A percentile compares a stretch with the other conserved stretches of the same genome.
phyloP scores from a whole-genome alignment of 2,797 vertebrate species.

The Muscicapa comitata region DNA sequence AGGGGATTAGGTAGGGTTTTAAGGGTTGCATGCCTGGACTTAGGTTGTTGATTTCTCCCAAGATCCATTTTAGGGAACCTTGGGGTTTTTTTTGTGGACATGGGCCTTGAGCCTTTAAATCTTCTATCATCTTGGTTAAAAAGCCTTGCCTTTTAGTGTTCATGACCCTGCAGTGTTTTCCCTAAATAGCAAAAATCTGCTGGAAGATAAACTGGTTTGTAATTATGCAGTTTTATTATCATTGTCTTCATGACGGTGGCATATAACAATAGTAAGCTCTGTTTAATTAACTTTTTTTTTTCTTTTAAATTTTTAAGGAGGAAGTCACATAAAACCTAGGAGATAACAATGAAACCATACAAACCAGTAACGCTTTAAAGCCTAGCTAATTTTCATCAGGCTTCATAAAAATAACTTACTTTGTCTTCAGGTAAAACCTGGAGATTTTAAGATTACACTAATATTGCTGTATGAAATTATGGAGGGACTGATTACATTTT shows the following conservation, averaged over 20 bases:
- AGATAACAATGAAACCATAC: not conserved
- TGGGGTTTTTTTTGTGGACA: not conserved
- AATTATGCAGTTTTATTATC: not conserved
- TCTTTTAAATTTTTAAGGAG: not conserved
- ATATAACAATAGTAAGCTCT: not conserved
- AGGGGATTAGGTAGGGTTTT: slow-evolving; percentile 52
- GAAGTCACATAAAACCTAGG: not conserved
- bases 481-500: not conserved
- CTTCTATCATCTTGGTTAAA: not conserved
- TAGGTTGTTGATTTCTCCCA: slow-evolving; percentile 22
- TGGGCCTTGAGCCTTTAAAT: not conserved
- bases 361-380: not conserved
- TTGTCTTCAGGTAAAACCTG: not conserved
- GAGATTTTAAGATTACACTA: not conserved
- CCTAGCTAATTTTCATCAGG: not conserved
- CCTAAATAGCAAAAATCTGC: not conserved
- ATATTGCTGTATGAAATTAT: not conserved
- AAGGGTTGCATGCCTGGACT: slow-evolving; percentile 52
- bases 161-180: not conserved
- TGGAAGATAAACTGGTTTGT: not conserved
- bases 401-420: not conserved
- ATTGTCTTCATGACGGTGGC: not conserved
- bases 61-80: not conserved
- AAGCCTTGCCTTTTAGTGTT: not conserved
- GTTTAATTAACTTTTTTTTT: too few species aligned